Percentiles rank a stretch among this genome's conserved stretches.
Conservation (phyloP, 2,888 invertebrate species). For the Mythimna impura region DNA sequence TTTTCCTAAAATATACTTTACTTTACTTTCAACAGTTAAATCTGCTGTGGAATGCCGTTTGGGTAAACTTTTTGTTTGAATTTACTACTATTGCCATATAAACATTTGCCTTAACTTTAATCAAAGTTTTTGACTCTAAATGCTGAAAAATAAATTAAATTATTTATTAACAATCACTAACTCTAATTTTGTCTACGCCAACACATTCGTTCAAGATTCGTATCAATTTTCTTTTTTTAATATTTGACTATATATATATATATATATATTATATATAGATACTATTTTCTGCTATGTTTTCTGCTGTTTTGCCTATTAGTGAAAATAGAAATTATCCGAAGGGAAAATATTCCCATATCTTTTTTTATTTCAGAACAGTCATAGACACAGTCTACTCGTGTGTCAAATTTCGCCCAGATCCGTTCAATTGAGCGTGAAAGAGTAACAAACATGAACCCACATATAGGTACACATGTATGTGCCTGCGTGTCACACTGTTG, state of each 20-base stretch:
- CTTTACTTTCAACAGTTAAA: neutral
- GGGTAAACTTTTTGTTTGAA: neutral
- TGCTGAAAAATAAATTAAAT: neutral
- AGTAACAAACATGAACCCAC: too few species aligned
- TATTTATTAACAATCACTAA: neutral
- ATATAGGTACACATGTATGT: too few species aligned
- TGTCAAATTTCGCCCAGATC: too few species aligned
- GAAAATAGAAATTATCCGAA: too few species aligned
- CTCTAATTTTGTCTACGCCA: neutral
- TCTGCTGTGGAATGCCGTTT: neutral
- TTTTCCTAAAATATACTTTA: neutral
- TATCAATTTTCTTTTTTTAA: neutral
- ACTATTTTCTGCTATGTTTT: too few species aligned
- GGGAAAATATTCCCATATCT: too few species aligned
- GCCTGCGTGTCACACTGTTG: too few species aligned
- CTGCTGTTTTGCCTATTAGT: too few species aligned
- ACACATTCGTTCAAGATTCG: slow-evolving; percentile 6
- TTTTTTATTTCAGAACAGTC: too few species aligned
- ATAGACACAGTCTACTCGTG: too few species aligned
- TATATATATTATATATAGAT: neutral
- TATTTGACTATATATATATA: slow-evolving; percentile 1
- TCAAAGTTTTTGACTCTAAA: neutral
- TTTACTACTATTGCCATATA: neutral
- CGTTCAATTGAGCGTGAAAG: too few species aligned
- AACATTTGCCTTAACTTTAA: neutral